Conservation (phyloP, 35 echinoderm and acorn worm species). For the Stichopus chloronotus region DNA sequence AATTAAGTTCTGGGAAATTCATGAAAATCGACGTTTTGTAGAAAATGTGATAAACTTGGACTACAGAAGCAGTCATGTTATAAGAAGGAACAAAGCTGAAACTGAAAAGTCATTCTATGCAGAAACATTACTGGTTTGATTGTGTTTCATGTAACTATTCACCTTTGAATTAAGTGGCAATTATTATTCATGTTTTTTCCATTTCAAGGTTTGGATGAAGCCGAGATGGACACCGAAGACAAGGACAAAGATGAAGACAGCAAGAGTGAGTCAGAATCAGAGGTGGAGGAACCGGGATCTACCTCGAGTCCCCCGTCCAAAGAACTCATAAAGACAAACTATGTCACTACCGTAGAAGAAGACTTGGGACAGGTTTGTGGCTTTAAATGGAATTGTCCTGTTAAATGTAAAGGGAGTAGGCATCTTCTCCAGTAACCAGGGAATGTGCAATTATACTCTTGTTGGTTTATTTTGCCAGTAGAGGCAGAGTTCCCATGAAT, state of each 20-base stretch:
- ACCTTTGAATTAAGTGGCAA: too few species aligned
- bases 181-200: too few species aligned
- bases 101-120: too few species aligned
- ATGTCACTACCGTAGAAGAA: slow-evolving; percentile 61
- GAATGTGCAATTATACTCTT: neutral
- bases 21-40: too few species aligned
- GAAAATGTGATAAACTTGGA: too few species aligned
- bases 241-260: slow-evolving; percentile 89
- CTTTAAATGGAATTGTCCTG: neutral
- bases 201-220: slow-evolving; percentile 86
- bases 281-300: slow-evolving; percentile 75
- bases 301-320: neutral
- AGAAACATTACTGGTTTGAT: too few species aligned
- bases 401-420: neutral
- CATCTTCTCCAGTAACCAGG: neutral
- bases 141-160: too few species aligned
- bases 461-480: too few species aligned
- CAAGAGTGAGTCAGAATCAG: slow-evolving; percentile 92
- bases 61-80: too few species aligned
- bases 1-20: too few species aligned
- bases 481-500: too few species aligned
- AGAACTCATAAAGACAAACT: slow-evolving; percentile 62
- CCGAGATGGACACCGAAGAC: slow-evolving; percentile 78
- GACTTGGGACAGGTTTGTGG: slow-evolving; percentile 84
- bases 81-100: too few species aligned